These are phyloP conservation scores for Rhizomys pruinosus DNA, from an alignment of 2,113 vertebrate genomes.

Conservation along the genomic window DNA sequence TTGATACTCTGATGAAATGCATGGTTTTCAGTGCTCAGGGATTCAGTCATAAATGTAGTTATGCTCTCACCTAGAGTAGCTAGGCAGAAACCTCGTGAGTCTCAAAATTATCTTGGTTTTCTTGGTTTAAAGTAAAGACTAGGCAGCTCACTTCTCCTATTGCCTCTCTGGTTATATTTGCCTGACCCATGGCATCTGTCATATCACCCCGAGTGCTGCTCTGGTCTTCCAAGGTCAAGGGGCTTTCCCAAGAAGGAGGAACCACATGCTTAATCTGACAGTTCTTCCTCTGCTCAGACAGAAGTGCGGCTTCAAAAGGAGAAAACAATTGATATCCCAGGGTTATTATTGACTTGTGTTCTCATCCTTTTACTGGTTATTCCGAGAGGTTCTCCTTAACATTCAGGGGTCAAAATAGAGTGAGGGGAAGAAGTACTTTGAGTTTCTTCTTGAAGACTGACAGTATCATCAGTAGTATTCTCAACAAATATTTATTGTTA, in stretches of 20 bases:
- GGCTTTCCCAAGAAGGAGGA: conserved; percentile 12
- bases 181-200: not conserved
- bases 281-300: not conserved
- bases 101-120: not conserved
- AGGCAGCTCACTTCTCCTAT: accelerated
- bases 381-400: not conserved
- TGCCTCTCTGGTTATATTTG: not conserved
- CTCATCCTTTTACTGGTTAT: not conserved
- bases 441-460: conserved; percentile 3
- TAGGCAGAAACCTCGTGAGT: not conserved
- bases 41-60: not conserved
- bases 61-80: not conserved
- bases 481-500: not conserved
- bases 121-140: not conserved
- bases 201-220: not conserved
- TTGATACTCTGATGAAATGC: not conserved
- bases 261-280: not conserved
- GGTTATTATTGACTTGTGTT: not conserved
- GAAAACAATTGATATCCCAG: not conserved
- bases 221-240: not conserved
- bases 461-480: not conserved
- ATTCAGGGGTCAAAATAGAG: not conserved
- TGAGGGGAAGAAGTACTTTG: not conserved
- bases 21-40: not conserved
- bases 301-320: not conserved